Evolutionary conservation across 1,140 invertebrate genomes (phyloP).

Genomic region (Saxidomus purpurata): DNA sequence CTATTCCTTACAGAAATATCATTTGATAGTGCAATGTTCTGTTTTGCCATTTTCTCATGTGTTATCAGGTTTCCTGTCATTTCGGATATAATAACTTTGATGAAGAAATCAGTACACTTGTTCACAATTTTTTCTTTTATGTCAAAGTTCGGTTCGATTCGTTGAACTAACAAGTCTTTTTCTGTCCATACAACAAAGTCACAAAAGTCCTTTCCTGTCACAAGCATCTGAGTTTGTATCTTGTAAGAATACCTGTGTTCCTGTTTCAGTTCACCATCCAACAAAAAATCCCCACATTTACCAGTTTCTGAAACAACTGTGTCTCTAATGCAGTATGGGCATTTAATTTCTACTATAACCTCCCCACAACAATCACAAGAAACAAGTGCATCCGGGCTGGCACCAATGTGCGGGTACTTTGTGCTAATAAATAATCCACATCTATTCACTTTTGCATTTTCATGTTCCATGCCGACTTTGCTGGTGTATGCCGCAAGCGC

Average conservation of each 20-base stretch:
- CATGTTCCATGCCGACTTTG: not conserved
- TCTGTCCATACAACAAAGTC: conserved; percentile 69
- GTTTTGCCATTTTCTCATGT: too few species aligned
- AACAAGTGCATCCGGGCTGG: conserved; percentile 46
- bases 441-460: not conserved
- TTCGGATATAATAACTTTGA: not conserved
- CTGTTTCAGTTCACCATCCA: conserved; percentile 18
- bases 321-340: conserved; percentile 38
- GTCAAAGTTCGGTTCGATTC: not conserved
- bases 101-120: not conserved
- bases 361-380: conserved; percentile 60
- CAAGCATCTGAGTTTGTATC: conserved; percentile 65
- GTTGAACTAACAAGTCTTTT: conserved; percentile 24
- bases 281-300: not conserved
- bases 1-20: too few species aligned
- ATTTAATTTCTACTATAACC: conserved; percentile 55
- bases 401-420: conserved; percentile 55
- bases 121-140: not conserved
- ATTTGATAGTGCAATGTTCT: too few species aligned
- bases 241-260: conserved; percentile 63
- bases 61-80: not conserved
- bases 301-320: not conserved
- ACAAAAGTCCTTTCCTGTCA: conserved; percentile 56
- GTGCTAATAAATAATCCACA: conserved; percentile 27
- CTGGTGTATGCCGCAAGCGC: not conserved